Evolutionary conservation across 1,140 invertebrate genomes (phyloP).

Genomic region (Sinonovacula constricta): DNA sequence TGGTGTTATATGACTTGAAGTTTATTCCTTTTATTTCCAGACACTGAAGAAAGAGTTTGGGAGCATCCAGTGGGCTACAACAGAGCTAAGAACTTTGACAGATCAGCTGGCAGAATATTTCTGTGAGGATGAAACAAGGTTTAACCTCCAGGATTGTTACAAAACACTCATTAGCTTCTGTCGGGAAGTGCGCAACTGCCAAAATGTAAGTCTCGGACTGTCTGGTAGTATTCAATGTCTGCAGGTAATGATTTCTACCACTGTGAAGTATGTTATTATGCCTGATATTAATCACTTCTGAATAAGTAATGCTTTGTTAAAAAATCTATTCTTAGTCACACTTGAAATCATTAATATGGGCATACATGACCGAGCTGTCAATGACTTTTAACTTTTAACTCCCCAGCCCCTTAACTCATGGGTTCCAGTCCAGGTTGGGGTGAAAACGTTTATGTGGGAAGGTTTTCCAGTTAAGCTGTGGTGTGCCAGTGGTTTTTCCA

Average conservation of each 20-base stretch:
- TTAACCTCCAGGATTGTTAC: slow-evolving; percentile 64
- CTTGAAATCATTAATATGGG: no score
- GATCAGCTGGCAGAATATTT: slow-evolving; percentile 64
- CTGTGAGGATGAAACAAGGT: slow-evolving; percentile 60
- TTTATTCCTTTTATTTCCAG: slow-evolving; percentile 35
- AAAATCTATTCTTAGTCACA: no score
- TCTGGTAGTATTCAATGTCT: no score
- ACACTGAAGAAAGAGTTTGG: slow-evolving; percentile 61
- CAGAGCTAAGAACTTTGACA: slow-evolving; percentile 58
- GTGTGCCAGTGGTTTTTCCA: no score
- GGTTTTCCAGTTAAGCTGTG: no score
- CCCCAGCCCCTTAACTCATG: no score
- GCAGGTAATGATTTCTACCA: no score
- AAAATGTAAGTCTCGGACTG: slow-evolving; percentile 55
- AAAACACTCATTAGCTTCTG: slow-evolving; percentile 54
- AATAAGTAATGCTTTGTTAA: slow-evolving; percentile 23
- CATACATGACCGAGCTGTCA: no score
- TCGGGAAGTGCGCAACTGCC: slow-evolving; percentile 57
- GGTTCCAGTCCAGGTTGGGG: no score
- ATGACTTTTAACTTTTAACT: no score
- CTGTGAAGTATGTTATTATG: neutral
- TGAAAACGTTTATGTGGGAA: no score
- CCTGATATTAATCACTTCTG: slow-evolving; percentile 1
- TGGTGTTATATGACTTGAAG: no score
- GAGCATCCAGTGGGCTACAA: slow-evolving; percentile 52